Percentiles rank a stretch among this genome's conserved stretches.
Conservation (phyloP, 2,113 vertebrate species). For the Amblyornis subalaris region DNA sequence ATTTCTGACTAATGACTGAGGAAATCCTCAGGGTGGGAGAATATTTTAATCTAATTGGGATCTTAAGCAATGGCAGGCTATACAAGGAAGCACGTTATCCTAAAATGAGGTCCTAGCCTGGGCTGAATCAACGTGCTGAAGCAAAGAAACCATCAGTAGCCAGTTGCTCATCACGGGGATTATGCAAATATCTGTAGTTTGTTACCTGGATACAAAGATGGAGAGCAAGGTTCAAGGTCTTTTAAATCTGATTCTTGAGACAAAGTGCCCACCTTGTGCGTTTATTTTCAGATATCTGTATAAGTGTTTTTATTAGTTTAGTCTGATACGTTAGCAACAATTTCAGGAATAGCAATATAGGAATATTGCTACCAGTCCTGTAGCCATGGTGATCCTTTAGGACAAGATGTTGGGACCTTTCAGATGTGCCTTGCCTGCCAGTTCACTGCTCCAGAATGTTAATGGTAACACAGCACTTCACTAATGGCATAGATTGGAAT, state of each 20-base stretch:
- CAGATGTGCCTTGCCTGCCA: background rate
- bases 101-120: background rate
- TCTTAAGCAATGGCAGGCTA: background rate
- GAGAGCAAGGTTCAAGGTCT: background rate
- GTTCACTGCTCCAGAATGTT: background rate
- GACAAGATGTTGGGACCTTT: background rate
- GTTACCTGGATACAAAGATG: background rate
- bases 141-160: background rate
- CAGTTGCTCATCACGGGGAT: background rate
- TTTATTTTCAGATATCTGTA: background rate
- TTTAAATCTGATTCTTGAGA: background rate
- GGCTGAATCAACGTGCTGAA: background rate
- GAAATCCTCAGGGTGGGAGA: conserved; percentile 3
- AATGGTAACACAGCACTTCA: background rate
- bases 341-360: background rate
- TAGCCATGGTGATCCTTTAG: background rate
- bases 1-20: conserved; percentile 35
- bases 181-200: background rate
- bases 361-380: background rate
- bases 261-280: background rate
- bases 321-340: background rate
- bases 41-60: conserved; percentile 22
- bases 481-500: background rate
- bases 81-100: background rate
- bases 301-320: background rate